Evolutionary conservation across 2,888 invertebrate genomes (phyloP).

Genomic region (Alsophila aescularia): DNA sequence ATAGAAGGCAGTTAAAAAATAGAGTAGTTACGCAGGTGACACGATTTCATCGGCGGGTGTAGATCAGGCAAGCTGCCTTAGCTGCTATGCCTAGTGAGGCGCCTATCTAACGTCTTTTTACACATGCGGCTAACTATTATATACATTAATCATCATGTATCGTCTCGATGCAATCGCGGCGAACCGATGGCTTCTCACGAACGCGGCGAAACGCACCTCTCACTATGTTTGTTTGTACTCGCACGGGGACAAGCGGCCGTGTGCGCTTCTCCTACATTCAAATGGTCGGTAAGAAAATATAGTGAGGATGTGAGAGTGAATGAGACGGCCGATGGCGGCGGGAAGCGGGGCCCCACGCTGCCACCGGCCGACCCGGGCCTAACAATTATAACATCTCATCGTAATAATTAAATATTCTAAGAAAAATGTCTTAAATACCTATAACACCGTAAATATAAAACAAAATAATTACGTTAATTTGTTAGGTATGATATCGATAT

Average conservation of each 20-base stretch:
- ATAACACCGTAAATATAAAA: constrained; percentile 85
- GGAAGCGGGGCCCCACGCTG: constrained; percentile 57
- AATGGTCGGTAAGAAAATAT: constrained; percentile 84
- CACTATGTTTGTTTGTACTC: constrained; percentile 78
- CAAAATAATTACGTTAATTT: constrained; percentile 84
- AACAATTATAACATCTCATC: constrained; percentile 81
- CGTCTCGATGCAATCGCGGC: constrained; percentile 79
- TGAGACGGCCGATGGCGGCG: constrained; percentile 74
- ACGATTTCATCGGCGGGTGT: constrained; percentile 19
- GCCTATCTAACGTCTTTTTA: constrained; percentile 71
- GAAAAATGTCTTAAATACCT: constrained; percentile 85
- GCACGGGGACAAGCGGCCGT: constrained; percentile 81
- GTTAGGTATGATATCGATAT: constrained; percentile 84
- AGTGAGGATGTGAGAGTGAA: constrained; percentile 82
- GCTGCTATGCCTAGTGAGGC: constrained; percentile 56
- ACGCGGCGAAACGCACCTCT: constrained; percentile 77
- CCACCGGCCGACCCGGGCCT: constrained; percentile 77
- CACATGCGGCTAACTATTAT: constrained; percentile 83
- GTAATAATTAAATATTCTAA: constrained; percentile 84
- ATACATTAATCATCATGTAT: constrained; percentile 74
- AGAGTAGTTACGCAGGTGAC: constrained; percentile 28
- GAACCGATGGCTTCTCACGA: constrained; percentile 84
- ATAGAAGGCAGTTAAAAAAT: constrained; percentile 28
- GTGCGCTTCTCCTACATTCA: constrained; percentile 80
- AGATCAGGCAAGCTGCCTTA: constrained; percentile 42